Percentiles rank a stretch among this genome's conserved stretches.
These are phyloP conservation scores for Meandrina meandrites DNA, from an alignment of 92 coral and sea anemone species.

Conservation along the genomic window DNA sequence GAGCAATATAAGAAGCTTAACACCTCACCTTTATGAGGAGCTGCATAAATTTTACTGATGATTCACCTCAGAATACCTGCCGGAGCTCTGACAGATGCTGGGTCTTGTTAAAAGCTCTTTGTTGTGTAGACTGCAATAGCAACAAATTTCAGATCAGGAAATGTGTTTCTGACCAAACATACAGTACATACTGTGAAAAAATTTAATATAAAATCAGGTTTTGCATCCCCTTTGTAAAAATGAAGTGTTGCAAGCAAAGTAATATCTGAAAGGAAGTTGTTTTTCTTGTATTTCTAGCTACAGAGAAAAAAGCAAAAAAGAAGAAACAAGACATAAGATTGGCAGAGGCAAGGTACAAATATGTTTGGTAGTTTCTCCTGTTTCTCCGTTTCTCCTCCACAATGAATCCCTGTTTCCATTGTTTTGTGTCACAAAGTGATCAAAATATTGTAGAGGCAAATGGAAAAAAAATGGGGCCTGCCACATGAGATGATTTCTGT, in stretches of 20 bases:
- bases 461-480: not conserved
- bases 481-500: not conserved
- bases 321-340: not conserved
- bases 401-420: not conserved
- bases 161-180: not conserved
- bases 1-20: too few species aligned
- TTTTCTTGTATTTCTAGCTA: not conserved
- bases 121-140: too few species aligned
- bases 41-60: too few species aligned
- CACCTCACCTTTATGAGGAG: too few species aligned
- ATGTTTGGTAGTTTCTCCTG: not conserved
- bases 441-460: not conserved
- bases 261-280: not conserved
- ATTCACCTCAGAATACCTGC: too few species aligned
- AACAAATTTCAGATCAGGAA: too few species aligned
- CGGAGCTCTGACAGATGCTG: too few species aligned
- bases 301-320: slow-evolving; percentile 6
- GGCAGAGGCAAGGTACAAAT: slow-evolving; percentile 15
- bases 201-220: too few species aligned
- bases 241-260: not conserved
- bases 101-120: too few species aligned
- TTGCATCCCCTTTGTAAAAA: not conserved
- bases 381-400: not conserved
- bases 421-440: not conserved
- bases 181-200: too few species aligned